phyloP scores from a whole-genome alignment of 1,140 invertebrate genomes.

The Zaprionus lachaisei region DNA sequence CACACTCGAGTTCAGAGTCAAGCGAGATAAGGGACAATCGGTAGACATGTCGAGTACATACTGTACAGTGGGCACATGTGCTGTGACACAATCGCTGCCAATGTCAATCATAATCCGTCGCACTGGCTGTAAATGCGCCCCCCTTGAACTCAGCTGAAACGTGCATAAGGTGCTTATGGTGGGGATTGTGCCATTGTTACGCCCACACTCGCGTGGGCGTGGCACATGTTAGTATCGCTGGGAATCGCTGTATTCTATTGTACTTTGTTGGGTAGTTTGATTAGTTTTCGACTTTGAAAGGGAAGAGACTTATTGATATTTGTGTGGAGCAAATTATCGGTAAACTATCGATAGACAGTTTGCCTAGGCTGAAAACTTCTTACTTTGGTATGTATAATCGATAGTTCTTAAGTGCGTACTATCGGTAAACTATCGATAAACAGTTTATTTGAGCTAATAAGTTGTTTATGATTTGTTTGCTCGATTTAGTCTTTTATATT shows the following conservation, averaged over 20 bases:
- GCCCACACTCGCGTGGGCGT: conserved; percentile 7
- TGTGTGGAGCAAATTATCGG: neutral
- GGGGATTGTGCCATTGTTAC: neutral
- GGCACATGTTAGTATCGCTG: conserved; percentile 5
- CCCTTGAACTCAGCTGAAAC: neutral
- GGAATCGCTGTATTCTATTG: neutral
- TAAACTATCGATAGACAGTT: neutral
- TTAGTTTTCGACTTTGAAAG: neutral
- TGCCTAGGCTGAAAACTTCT: neutral
- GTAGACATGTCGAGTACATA: neutral
- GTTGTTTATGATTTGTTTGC: too few species aligned
- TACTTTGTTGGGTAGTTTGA: neutral
- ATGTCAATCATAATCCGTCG: conserved; percentile 43
- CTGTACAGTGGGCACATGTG: conserved; percentile 1
- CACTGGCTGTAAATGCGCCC: conserved; percentile 2
- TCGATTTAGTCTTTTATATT: too few species aligned
- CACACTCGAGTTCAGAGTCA: neutral
- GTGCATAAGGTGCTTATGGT: conserved; percentile 24
- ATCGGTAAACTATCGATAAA: neutral
- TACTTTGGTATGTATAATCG: neutral
- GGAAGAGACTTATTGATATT: neutral
- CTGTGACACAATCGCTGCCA: conserved; percentile 12
- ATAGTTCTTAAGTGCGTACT: neutral
- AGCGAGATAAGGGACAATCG: neutral
- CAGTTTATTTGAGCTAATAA: neutral